Conservation (phyloP, 1,140 invertebrate genomes). For the Chironomus striatipennis region DNA sequence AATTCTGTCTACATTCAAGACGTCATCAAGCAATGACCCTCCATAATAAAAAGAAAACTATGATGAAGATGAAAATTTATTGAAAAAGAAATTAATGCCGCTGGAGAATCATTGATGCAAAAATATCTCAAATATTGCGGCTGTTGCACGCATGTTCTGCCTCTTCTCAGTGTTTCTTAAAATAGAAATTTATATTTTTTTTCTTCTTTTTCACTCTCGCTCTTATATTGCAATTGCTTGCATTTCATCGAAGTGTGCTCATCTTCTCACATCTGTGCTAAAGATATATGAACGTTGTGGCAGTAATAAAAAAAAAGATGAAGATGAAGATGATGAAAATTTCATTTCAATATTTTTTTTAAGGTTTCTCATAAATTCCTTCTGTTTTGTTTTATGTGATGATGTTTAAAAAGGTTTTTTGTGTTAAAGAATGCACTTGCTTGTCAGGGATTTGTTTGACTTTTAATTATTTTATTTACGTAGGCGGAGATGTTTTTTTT, state of each 20-base stretch:
- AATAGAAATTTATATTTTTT: constrained; percentile 1
- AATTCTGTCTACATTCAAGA: too few relatives aligned
- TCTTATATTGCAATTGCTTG: background rate
- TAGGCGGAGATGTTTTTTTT: too few relatives aligned
- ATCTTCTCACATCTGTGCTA: constrained; percentile 6
- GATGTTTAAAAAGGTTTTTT: background rate
- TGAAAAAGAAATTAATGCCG: background rate
- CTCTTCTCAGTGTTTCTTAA: background rate
- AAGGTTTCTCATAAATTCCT: background rate
- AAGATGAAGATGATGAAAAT: constrained; percentile 9
- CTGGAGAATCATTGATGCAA: constrained; percentile 13
- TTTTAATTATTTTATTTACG: too few relatives aligned
- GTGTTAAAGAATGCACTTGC: background rate
- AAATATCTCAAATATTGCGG: background rate
- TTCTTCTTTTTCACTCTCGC: constrained; percentile 12
- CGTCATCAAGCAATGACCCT: background rate
- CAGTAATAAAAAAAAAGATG: background rate
- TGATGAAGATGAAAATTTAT: background rate
- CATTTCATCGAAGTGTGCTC: constrained; percentile 6
- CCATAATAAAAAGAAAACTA: background rate
- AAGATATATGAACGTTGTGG: background rate
- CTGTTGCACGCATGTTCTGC: background rate
- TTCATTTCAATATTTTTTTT: background rate
- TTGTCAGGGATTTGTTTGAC: background rate
- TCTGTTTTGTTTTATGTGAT: background rate